Percentiles rank a stretch among this genome's conserved stretches.
Conservation (phyloP, 2,113 vertebrate species). For the Entomyzon cyanotis region DNA sequence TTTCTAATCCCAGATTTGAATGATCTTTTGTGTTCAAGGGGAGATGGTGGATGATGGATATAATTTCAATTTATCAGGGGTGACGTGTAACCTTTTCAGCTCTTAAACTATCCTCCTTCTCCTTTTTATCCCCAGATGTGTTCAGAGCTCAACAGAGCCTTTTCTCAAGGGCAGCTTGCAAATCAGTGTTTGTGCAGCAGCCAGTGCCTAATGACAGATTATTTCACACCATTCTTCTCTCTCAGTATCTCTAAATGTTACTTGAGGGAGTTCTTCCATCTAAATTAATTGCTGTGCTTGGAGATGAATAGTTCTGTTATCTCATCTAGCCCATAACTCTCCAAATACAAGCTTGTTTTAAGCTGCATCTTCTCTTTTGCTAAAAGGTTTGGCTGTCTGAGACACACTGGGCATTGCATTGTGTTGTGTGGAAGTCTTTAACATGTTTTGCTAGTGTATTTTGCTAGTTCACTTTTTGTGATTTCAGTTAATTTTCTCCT, state of each 20-base stretch:
- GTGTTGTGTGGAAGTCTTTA: not conserved
- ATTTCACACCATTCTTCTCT: not conserved
- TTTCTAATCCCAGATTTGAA: not conserved
- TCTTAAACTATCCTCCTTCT: not conserved
- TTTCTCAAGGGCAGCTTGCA: not conserved
- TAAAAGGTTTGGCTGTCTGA: not conserved
- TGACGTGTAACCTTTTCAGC: not conserved
- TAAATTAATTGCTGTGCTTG: not conserved
- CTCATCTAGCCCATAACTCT: not conserved
- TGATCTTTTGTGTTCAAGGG: not conserved
- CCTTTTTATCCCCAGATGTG: not conserved
- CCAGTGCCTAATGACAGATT: not conserved
- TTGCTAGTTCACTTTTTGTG: not conserved
- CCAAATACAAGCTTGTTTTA: not conserved
- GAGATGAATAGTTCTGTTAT: not conserved
- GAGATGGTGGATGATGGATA: not conserved
- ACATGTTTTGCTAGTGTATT: not conserved
- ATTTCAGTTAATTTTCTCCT: not conserved
- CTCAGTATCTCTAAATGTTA: not conserved
- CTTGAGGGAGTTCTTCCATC: constrained; percentile 17
- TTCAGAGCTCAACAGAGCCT: not conserved
- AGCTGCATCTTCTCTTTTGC: not conserved
- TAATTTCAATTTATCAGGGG: not conserved
- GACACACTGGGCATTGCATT: not conserved
- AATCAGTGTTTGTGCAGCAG: not conserved